These are phyloP conservation scores for Lophochroa leadbeateri DNA, from an alignment of 2,113 vertebrate genomes.

Conservation along the genomic window DNA sequence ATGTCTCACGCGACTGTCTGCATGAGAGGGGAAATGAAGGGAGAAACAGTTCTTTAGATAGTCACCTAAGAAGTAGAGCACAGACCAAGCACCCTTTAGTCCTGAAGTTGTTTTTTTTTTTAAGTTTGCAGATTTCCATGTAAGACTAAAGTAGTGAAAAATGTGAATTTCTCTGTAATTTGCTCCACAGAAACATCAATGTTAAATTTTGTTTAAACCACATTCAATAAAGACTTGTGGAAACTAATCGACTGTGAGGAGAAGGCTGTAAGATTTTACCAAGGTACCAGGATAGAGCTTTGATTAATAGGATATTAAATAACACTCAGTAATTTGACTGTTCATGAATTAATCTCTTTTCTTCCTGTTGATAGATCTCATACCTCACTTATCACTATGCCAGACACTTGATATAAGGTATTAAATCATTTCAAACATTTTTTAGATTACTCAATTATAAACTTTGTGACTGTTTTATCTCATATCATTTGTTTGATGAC, in stretches of 20 bases:
- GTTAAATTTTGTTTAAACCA: conserved; percentile 38
- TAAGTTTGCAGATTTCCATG: not conserved
- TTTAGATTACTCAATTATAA: conserved; percentile 53
- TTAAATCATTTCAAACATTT: conserved; percentile 63
- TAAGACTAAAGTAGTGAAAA: not conserved
- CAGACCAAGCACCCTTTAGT: not conserved
- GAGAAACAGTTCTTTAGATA: not conserved
- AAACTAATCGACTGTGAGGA: conserved; percentile 41
- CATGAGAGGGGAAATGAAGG: not conserved
- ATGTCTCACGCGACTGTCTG: not conserved
- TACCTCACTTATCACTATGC: conserved; percentile 60
- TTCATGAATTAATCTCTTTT: conserved; percentile 58
- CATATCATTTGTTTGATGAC: conserved; percentile 53
- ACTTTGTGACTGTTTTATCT: conserved; percentile 50
- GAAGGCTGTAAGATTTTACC: conserved; percentile 36
- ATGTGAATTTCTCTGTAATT: not conserved
- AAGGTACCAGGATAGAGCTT: conserved; percentile 29
- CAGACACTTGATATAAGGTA: conserved; percentile 8
- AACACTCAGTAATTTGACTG: conserved; percentile 48
- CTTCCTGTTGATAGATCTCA: conserved; percentile 52
- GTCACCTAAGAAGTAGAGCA: not conserved
- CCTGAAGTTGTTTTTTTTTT: not conserved
- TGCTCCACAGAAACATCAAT: not conserved
- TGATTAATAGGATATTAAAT: conserved; percentile 68
- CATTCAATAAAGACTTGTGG: conserved; percentile 7